Percentiles rank a stretch among this genome's conserved stretches.
Conservation (phyloP, 2,113 vertebrate species). For the Gavia stellata region DNA sequence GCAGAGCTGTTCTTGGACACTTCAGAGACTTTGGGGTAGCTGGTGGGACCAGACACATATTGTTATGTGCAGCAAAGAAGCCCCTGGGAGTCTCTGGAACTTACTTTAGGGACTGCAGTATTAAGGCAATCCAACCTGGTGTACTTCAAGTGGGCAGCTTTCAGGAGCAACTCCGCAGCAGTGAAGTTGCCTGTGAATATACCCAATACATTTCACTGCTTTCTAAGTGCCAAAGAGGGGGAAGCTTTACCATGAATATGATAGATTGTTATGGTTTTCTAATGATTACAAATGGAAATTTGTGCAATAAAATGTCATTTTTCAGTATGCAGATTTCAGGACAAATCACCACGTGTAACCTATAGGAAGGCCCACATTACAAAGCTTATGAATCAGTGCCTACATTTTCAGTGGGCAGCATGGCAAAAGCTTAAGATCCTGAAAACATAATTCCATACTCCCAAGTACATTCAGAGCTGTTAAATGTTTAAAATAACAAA, state of each 20-base stretch:
- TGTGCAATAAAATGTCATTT: neutral
- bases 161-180: neutral
- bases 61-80: neutral
- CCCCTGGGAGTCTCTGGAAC: neutral
- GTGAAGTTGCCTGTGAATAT: neutral
- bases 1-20: neutral
- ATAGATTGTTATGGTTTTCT: neutral
- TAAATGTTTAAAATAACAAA: slow-evolving; percentile 17
- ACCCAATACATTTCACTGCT: neutral
- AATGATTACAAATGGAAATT: neutral
- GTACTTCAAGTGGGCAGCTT: neutral
- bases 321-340: neutral
- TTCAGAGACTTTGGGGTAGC: neutral
- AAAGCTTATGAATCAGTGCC: neutral
- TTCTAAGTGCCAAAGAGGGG: neutral
- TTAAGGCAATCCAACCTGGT: neutral
- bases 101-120: neutral
- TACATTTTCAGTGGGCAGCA: neutral
- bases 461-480: neutral
- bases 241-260: neutral
- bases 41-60: neutral
- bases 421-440: neutral
- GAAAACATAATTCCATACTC: neutral
- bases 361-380: neutral
- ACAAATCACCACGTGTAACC: neutral